Conservation (phyloP, 1,140 invertebrate species). For the Elymnias hypermnestra region DNA sequence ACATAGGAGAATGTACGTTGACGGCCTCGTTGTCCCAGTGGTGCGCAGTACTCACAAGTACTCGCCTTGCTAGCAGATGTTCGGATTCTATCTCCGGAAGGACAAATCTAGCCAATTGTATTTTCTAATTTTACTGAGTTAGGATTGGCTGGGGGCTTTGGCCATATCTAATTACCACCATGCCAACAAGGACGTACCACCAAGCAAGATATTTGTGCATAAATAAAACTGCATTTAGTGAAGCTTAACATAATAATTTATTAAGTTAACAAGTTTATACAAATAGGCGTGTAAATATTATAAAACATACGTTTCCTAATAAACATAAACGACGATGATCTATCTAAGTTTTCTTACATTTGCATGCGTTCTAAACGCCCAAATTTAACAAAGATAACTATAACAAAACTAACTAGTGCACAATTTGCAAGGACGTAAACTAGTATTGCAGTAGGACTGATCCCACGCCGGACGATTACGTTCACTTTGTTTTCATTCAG, state of each 20-base stretch:
- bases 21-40: too few species aligned
- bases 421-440: constrained; percentile 65
- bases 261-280: constrained; percentile 66
- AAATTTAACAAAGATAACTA: constrained; percentile 56
- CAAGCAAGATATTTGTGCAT: too few species aligned
- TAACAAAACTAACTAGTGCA: constrained; percentile 52
- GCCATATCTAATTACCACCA: too few species aligned
- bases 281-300: constrained; percentile 68
- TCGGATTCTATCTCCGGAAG: too few species aligned
- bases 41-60: too few species aligned
- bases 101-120: too few species aligned
- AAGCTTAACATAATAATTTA: constrained; percentile 67
- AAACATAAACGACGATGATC: constrained; percentile 47
- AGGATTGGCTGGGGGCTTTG: too few species aligned
- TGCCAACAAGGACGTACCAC: too few species aligned
- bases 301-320: constrained; percentile 59
- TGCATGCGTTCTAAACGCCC: constrained; percentile 66
- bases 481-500: constrained; percentile 31
- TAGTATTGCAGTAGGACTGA: constrained; percentile 67
- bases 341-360: constrained; percentile 4
- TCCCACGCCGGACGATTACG: constrained; percentile 62
- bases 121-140: too few species aligned
- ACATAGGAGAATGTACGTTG: too few species aligned
- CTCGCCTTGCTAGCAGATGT: too few species aligned
- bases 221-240: constrained; percentile 10